A percentile compares a stretch with the other conserved stretches of the same genome.
phyloP scores from a whole-genome alignment of 2,888 invertebrate genomes.

The Galerucella pusilla region DNA sequence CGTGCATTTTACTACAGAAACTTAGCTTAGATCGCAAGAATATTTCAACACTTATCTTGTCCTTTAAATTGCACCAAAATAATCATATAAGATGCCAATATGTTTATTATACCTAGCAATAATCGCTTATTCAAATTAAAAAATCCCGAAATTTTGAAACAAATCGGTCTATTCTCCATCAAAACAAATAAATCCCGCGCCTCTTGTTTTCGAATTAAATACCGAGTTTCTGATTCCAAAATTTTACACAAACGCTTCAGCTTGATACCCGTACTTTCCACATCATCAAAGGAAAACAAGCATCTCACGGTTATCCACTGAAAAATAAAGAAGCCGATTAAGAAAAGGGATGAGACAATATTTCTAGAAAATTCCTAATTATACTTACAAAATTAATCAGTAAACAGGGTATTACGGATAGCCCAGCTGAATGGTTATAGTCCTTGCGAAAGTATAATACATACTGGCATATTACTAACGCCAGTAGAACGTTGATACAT shows the following conservation, averaged over 20 bases:
- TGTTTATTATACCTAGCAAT: background rate
- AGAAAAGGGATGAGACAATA: background rate
- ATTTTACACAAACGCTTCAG: background rate
- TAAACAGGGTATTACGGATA: background rate
- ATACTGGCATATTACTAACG: background rate
- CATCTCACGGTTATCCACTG: background rate
- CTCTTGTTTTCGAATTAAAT: background rate
- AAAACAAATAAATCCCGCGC: background rate
- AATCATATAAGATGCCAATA: background rate
- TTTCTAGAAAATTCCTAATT: background rate
- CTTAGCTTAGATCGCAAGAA: background rate
- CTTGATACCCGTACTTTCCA: background rate
- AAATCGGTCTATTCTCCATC: background rate
- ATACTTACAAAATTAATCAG: constrained; percentile 2
- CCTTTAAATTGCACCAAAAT: background rate
- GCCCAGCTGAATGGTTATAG: background rate
- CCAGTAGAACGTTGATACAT: background rate
- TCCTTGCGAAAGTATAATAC: background rate
- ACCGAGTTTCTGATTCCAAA: background rate
- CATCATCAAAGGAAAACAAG: background rate
- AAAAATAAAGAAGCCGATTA: background rate
- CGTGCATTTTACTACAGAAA: too few relatives aligned
- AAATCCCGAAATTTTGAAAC: background rate
- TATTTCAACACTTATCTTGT: background rate
- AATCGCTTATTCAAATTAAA: background rate